Evolutionary conservation across 1,140 invertebrate species (phyloP), one percentile per base, ranked within the genome.

Genomic region (Arctopsyche grandis): DNA sequence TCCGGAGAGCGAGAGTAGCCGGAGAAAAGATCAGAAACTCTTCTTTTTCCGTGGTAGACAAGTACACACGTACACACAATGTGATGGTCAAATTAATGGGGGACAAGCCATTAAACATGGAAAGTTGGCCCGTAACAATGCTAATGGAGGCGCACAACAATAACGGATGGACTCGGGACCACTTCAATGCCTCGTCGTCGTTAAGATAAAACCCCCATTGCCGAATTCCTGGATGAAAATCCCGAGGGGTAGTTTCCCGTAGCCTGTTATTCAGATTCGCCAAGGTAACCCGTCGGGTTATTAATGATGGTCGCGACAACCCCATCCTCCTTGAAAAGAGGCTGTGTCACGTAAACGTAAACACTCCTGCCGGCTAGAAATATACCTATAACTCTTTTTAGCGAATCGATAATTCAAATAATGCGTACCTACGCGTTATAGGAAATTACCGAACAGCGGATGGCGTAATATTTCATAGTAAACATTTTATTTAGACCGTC

Each of bases 31-130:
- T 5, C 3, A 52, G 48, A 46, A 46, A 46, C 44, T 12, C 12
- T 14, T 16, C 48, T 52, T 52, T 52, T 52, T 5, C 10, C 44
- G 44, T 46, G 5, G 12, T 46, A 12, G 5, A 46, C 44, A 46
- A 7, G 16, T 16, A 52, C 48, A 52, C 48, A 52, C 48, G 12
- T 1, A 12, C 48, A 12, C 10, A 79, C 77, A 79, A 79, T 74
- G 70, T 38, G 69, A 73, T 60, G 77, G 69, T 74, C 71, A 79
- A 79, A 79, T 75, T 79, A 79, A 79, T 79, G 78, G 56, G 43
- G 70, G 78, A 79, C 73, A 79, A 75, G n/a, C 78, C 78, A 79
- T 80, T 77, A 77, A 80, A 80, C 75, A 71, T 80, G 48, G 75
- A 80, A 80, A 80, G 74, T 80, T 80, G n/a, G 1, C 29, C 48